Base-by-base conservation (phyloP, 2,797 vertebrate genomes). In the Pantherophis alleghaniensis region DNA sequence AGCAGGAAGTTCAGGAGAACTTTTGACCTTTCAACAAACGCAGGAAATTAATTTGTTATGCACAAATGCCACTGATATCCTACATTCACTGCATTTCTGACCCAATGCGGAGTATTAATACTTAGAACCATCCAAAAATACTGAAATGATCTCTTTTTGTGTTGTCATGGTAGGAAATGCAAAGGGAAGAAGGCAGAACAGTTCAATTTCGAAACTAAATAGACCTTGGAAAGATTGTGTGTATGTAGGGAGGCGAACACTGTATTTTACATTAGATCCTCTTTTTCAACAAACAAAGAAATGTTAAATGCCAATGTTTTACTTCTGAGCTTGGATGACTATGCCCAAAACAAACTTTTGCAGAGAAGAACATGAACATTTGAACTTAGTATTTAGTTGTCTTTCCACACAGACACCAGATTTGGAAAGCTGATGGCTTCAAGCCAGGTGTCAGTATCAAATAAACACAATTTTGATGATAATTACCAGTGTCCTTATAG, bases 401-500 rank as follows among this genome's bases (percentile, higher is more conserved):
- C 59, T 94, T 93, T 95, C 93, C 0, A 0, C 18, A 79, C 14
- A 1, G n/a, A 92, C 95, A 60, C 88, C 69, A 53, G 87, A 90
- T 91, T 91, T 63, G 90, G 42, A 20, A 90, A 94, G 79, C 5
- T 61, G 16, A 79, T 87, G 61, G 57, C 28, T 51, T 42, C 53
- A 32, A 89, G 87, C 3, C 24, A 26, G 37, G 91, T 91, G 74
- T n/a, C 18, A 26, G 0, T n/a, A 42, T 10, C 1, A 79, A 59
- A 5, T 11, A 18, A 32, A 53, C 0, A 16, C 6, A 79, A 7
- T 1, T 9, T 74, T 32, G 89, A 53, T 12, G 37, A 79, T 51
- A 94, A 95, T 22, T 56, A 93, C n/a, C 96, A 94, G 95, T 94
- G 96, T 96, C 96, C 95, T 97, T 97, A 60, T 95, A 95, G 97